Evolutionary conservation across 2,797 vertebrate species (phyloP).

Genomic region (Acanthurus tractus): DNA sequence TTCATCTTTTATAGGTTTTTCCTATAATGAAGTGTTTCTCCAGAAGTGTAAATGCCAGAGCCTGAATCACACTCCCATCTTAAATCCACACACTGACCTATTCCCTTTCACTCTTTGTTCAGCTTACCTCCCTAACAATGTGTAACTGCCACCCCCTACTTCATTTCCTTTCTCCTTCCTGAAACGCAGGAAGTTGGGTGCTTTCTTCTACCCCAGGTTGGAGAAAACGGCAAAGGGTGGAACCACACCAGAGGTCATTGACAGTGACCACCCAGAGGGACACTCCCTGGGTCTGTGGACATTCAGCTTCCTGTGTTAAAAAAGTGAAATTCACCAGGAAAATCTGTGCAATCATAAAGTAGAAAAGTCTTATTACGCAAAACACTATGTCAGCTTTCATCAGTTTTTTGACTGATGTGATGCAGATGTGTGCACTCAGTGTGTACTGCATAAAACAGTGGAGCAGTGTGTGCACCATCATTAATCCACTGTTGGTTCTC

Average conservation of each 20-base stretch:
- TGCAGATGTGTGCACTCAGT: neutral
- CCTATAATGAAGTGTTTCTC: neutral
- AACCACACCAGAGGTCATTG: slow-evolving; percentile 41
- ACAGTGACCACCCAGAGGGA: slow-evolving; percentile 9
- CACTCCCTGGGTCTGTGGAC: slow-evolving; percentile 38
- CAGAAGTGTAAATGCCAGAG: neutral
- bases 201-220: slow-evolving; percentile 46
- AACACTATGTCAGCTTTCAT: neutral
- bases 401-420: neutral
- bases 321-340: slow-evolving; percentile 10
- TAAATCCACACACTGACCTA: slow-evolving; percentile 36
- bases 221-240: slow-evolving; percentile 41
- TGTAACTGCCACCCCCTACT: slow-evolving; percentile 44
- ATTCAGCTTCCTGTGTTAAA: slow-evolving; percentile 41
- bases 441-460: neutral
- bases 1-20: neutral
- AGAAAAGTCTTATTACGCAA: neutral
- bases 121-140: slow-evolving; percentile 64
- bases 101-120: slow-evolving; percentile 62
- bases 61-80: neutral
- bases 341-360: neutral
- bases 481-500: slow-evolving; percentile 48
- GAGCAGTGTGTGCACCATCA: slow-evolving; percentile 18
- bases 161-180: slow-evolving; percentile 76
- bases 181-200: slow-evolving; percentile 68